Evolutionary conservation across 2,113 vertebrate species (phyloP), one percentile per base, ranked within the genome.

Genomic region (Callochromis pleurospilus): DNA sequence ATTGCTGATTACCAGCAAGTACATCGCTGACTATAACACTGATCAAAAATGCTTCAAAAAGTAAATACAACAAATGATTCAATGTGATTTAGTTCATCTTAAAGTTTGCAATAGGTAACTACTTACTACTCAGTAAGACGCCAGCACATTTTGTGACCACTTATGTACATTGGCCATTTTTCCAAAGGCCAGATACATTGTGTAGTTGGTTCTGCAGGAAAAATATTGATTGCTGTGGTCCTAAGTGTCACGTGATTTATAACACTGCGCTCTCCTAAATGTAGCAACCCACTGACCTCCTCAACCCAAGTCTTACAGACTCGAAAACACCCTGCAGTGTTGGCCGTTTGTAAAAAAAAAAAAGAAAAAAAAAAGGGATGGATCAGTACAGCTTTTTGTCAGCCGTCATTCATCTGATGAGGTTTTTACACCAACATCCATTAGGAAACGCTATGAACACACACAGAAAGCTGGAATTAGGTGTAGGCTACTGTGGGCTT

Each of bases 181-280:
- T 19, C 26, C 9, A 55, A 11, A 29, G 3, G 15, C 31, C 21
- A 82, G 85, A 86, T 68, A 33, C 88, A 83, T 80, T 19, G 75
- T 21, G 49, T 42, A 24, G 79, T 87, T 91, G 85, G 68, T 40
- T 82, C 60, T 73, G 80, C 82, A 83, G 68, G 60, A 79, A 4
- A 87, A 75, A 73, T 90, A 94, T 93, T 14, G 88, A 92, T 85
- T 62, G 65, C 79, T 81, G 47, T 65, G 47, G 73, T 84, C 91
- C 38, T 33, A 13, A 3, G 82, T 89, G 82, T 90, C 49, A 21
- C 68, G n/a, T 95, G 92, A 95, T 95, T 91, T 93, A 94, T 93
- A 81, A 90, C 88, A 36, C 68, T 8, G 62, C 1, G 38, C 80
- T 86, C 82, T 62, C 62, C 45, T 45, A 86, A 88, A 89, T 80